Conservation (phyloP, 2,888 invertebrate genomes). For the Ochropleura leucogaster region DNA sequence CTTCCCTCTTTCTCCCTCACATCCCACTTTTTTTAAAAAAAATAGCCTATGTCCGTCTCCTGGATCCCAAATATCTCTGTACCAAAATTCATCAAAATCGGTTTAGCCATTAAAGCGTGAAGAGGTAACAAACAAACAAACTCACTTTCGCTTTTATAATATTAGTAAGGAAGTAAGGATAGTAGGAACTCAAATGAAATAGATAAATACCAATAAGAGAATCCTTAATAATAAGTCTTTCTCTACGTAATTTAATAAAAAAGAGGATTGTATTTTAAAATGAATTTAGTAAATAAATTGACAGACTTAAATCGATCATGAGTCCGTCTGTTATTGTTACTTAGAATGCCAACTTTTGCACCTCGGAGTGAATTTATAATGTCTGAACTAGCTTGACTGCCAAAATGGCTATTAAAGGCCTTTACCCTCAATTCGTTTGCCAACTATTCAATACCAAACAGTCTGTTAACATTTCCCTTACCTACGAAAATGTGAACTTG, state of each 20-base stretch:
- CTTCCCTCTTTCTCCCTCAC: no score
- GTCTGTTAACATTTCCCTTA: conserved; percentile 14
- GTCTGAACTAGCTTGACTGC: conserved; percentile 34
- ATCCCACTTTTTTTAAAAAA: no score
- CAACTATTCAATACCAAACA: conserved; percentile 38
- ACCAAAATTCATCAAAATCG: no score
- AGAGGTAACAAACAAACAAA: no score
- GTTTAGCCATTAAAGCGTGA: no score
- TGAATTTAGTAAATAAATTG: conserved; percentile 5
- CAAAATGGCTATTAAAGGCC: conserved; percentile 39
- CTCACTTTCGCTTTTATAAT: no score
- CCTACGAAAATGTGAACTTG: conserved; percentile 19
- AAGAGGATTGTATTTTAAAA: conserved; percentile 2
- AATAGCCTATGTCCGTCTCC: no score
- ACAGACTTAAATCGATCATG: conserved; percentile 5
- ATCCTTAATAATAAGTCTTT: conserved; percentile 16
- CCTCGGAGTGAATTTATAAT: conserved; percentile 43
- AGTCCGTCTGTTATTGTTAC: conserved; percentile 13
- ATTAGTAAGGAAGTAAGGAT: no score
- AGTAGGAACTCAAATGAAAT: no score
- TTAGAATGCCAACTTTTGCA: conserved; percentile 38
- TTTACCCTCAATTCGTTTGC: conserved; percentile 34
- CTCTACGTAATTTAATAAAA: conserved; percentile 7
- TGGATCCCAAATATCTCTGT: no score
- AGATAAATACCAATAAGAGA: no score